Conservation (phyloP, 2,888 invertebrate species). For the Nomada hirtipes region DNA sequence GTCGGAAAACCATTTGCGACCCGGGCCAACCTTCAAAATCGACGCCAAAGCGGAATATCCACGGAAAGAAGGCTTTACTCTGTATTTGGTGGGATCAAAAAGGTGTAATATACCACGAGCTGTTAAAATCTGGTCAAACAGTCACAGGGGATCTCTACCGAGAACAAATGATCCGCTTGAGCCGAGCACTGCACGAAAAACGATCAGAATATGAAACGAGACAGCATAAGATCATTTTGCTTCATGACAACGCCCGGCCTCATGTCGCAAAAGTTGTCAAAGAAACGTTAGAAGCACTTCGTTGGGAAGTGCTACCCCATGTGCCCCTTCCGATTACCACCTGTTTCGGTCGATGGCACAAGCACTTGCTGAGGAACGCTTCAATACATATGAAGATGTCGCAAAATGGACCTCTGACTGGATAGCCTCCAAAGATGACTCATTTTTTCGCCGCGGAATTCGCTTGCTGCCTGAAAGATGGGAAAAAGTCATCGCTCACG, state of each 20-base stretch:
- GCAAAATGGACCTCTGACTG: neutral
- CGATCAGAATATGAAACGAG: neutral
- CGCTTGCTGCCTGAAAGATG: neutral
- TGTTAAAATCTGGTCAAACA: no score
- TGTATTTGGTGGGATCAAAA: no score
- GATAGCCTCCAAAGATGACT: neutral
- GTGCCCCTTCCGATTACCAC: neutral
- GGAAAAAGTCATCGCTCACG: neutral
- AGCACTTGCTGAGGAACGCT: neutral
- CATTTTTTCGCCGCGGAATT: neutral
- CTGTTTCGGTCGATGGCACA: conserved; percentile 5
- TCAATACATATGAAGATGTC: no score
- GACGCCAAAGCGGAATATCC: no score
- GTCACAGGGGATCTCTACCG: no score
- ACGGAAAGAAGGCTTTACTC: no score
- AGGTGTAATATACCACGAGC: no score
- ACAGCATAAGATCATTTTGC: neutral
- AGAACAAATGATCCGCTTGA: no score
- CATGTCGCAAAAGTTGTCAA: neutral
- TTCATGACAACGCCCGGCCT: neutral
- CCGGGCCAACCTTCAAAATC: no score
- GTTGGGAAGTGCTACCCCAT: neutral
- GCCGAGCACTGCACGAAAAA: neutral
- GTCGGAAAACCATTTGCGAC: no score
- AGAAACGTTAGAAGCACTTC: conserved; percentile 6